These are phyloP conservation scores for Mus minutoides DNA, from an alignment of 2,797 vertebrate genomes.

Conservation along the genomic window DNA sequence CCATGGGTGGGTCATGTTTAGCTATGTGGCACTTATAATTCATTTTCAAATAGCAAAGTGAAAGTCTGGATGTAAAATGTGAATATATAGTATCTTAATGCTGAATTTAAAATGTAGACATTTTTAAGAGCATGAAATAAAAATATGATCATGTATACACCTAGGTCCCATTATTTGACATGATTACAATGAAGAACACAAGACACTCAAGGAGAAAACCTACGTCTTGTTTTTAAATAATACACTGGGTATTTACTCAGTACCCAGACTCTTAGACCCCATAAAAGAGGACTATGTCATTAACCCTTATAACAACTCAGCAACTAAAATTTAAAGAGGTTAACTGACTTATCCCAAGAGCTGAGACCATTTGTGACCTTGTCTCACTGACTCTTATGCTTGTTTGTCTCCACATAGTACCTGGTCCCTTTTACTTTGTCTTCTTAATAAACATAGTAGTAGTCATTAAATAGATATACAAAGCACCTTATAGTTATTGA, in stretches of 20 bases:
- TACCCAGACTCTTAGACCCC: background rate
- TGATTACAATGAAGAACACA: conserved; percentile 1
- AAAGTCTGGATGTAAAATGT: background rate
- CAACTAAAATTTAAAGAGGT: conserved; percentile 20
- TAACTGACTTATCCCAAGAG: conserved; percentile 54
- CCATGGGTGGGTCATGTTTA: conserved; percentile 38
- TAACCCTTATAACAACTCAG: background rate
- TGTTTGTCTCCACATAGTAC: background rate
- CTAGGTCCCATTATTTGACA: background rate
- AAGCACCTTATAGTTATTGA: conserved; percentile 24
- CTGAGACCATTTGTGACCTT: background rate
- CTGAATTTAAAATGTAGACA: background rate
- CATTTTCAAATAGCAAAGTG: conserved; percentile 16
- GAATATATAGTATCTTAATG: background rate
- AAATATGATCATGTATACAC: background rate
- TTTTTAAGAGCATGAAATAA: conserved; percentile 53
- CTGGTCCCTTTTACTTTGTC: conserved; percentile 31
- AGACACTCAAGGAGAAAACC: background rate
- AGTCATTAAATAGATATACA: background rate
- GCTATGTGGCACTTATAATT: conserved; percentile 22
- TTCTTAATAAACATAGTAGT: background rate
- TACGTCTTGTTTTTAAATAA: background rate
- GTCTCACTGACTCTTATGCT: conserved; percentile 20
- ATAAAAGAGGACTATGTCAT: background rate
- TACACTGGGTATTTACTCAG: background rate